Conservation (phyloP, 2,113 vertebrate species). For the Cyprinus carpio region DNA sequence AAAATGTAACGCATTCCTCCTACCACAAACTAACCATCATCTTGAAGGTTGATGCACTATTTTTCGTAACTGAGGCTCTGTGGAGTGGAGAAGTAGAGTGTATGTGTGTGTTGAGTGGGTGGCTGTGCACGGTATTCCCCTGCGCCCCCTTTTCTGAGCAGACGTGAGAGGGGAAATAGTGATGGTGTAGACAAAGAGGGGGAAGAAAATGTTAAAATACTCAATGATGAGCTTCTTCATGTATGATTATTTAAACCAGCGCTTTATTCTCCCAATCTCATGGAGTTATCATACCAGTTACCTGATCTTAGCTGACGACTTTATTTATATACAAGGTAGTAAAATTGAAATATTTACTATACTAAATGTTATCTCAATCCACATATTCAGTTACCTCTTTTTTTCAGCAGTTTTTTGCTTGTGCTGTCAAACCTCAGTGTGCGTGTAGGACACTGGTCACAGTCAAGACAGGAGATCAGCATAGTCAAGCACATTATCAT, state of each 20-base stretch:
- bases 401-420: not conserved
- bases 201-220: conserved; percentile 23
- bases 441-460: conserved; percentile 12
- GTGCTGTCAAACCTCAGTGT: conserved; percentile 21
- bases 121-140: conserved; percentile 50
- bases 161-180: conserved; percentile 68
- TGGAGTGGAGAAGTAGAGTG: conserved; percentile 47
- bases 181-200: conserved; percentile 56
- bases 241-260: not conserved
- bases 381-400: not conserved
- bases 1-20: not conserved
- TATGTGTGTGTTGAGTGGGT: conserved; percentile 12
- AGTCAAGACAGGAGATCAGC: conserved; percentile 21
- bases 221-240: not conserved
- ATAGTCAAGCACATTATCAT: conserved; percentile 38
- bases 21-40: conserved; percentile 9
- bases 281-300: not conserved
- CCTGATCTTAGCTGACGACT: not conserved
- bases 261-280: not conserved
- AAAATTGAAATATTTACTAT: not conserved
- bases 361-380: not conserved
- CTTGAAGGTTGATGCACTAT: not conserved
- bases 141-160: conserved; percentile 65
- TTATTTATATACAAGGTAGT: not conserved
- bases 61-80: conserved; percentile 54